Conservation (phyloP, 1,140 invertebrate genomes). For the Drosophila pseudoobscura region DNA sequence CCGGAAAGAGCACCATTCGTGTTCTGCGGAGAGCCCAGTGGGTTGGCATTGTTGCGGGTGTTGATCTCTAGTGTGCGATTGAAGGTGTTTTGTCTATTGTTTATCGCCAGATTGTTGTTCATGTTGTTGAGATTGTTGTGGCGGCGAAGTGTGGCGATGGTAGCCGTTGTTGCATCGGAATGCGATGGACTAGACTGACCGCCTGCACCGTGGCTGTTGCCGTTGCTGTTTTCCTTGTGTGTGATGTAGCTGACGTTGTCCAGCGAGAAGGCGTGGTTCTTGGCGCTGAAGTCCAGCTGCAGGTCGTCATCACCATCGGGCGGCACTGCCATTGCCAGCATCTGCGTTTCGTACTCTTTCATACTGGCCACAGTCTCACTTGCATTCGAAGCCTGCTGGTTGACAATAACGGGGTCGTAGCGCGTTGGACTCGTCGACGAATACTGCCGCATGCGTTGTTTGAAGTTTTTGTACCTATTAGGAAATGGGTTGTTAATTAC, state of each 20-base stretch:
- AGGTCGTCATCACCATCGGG: constrained; percentile 91
- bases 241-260: constrained; percentile 94
- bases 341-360: constrained; percentile 94
- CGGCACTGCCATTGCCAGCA: constrained; percentile 94
- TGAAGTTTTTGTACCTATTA: constrained; percentile 90
- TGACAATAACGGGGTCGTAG: constrained; percentile 92
- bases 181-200: constrained; percentile 91
- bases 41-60: constrained; percentile 81
- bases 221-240: constrained; percentile 88
- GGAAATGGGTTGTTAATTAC: constrained; percentile 3
- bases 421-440: constrained; percentile 86
- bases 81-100: constrained; percentile 83
- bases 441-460: constrained; percentile 90
- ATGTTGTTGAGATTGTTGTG: constrained; percentile 83
- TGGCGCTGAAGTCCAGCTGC: constrained; percentile 93
- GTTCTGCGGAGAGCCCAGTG: constrained; percentile 54
- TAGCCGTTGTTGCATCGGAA: constrained; percentile 90
- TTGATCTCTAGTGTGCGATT: constrained; percentile 82
- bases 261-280: constrained; percentile 93
- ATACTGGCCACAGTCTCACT: constrained; percentile 84
- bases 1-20: constrained; percentile 59
- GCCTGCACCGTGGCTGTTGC: constrained; percentile 12
- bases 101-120: constrained; percentile 83
- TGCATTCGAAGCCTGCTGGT: constrained; percentile 83
- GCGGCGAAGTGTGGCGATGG: constrained; percentile 87